These are phyloP conservation scores for Litoditis marina DNA, from an alignment of 2,888 invertebrate species.

Conservation along the genomic window DNA sequence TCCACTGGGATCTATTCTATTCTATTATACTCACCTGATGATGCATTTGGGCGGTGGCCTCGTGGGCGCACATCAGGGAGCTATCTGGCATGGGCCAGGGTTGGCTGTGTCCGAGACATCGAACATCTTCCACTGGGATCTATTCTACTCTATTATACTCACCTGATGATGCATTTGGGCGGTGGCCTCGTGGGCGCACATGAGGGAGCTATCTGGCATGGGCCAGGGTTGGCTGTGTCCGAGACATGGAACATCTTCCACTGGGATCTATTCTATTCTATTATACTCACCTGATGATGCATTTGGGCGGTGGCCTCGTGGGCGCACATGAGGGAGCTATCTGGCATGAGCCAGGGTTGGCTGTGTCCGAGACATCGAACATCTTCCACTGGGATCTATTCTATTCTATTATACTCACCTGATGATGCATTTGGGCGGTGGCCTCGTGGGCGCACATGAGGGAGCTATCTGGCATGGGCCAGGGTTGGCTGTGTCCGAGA, in stretches of 20 bases:
- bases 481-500: conserved; percentile 66
- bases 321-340: conserved; percentile 66
- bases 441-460: conserved; percentile 68
- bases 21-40: too few relatives aligned
- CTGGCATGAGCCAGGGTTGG: conserved; percentile 68
- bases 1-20: too few relatives aligned
- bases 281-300: conserved; percentile 49
- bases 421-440: conserved; percentile 59
- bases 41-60: too few relatives aligned
- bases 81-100: conserved; percentile 68
- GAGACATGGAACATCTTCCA: too few relatives aligned
- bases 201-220: conserved; percentile 66
- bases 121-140: too few relatives aligned
- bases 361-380: conserved; percentile 64
- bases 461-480: conserved; percentile 67
- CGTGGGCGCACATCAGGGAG: conserved; percentile 67
- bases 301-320: conserved; percentile 64
- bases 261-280: too few relatives aligned
- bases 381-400: too few relatives aligned
- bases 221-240: conserved; percentile 68
- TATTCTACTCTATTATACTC: too few relatives aligned
- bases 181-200: conserved; percentile 67
- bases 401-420: too few relatives aligned
- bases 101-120: conserved; percentile 65
- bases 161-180: conserved; percentile 59